These are phyloP conservation scores for Mechanitis mazaeus DNA, from an alignment of 2,888 invertebrate genomes.

Conservation along the genomic window DNA sequence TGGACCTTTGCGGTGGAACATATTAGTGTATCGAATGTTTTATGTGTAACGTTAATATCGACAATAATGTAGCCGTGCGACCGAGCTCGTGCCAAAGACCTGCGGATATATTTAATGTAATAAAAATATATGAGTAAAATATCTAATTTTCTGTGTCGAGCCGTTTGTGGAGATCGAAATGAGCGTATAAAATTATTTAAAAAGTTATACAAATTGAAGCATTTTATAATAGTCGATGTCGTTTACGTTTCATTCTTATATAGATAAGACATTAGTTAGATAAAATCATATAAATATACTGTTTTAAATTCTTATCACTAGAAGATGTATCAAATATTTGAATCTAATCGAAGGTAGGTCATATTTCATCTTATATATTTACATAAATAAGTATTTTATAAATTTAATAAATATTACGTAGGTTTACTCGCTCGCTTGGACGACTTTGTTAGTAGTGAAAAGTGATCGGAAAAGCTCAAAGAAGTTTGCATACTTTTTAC, in stretches of 20 bases:
- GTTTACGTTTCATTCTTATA: background rate
- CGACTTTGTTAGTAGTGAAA: too few relatives aligned
- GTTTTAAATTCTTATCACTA: too few relatives aligned
- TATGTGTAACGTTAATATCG: conserved; percentile 22
- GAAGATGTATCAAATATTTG: too few relatives aligned
- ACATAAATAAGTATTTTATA: conserved; percentile 24
- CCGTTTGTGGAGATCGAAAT: too few relatives aligned
- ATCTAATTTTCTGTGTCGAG: too few relatives aligned
- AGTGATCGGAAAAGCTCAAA: too few relatives aligned
- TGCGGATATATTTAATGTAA: conserved; percentile 11
- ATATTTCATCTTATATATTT: background rate
- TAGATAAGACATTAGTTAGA: background rate
- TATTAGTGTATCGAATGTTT: conserved; percentile 17
- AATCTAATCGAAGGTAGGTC: too few relatives aligned
- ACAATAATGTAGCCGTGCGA: conserved; percentile 32
- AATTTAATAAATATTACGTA: background rate
- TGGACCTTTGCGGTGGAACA: conserved; percentile 18
- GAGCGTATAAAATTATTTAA: too few relatives aligned
- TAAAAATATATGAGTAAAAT: conserved; percentile 18
- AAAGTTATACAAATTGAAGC: too few relatives aligned
- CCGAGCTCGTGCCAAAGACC: conserved; percentile 42
- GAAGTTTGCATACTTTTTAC: conserved; percentile 44
- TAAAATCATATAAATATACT: too few relatives aligned
- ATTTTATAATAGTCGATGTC: too few relatives aligned
- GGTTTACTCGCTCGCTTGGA: too few relatives aligned